Evolutionary conservation across 2,888 invertebrate species (phyloP).

Genomic region (Scaptomyza flava): DNA sequence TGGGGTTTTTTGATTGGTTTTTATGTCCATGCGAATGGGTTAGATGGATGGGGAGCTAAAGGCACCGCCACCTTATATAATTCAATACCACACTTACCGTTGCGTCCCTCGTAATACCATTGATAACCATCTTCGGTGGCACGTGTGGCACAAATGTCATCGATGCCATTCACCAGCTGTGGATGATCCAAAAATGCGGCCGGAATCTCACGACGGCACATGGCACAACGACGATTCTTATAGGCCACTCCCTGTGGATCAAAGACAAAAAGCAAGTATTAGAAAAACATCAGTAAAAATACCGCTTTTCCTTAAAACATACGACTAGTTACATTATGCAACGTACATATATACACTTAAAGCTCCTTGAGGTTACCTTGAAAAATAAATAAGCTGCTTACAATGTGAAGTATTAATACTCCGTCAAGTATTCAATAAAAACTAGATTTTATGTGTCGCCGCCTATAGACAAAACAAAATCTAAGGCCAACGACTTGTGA

Average conservation of each 20-base stretch:
- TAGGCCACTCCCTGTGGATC: conserved; percentile 90
- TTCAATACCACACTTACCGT: conserved; percentile 87
- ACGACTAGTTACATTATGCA: too few relatives aligned
- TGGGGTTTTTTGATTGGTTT: conserved; percentile 41
- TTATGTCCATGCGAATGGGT: conserved; percentile 35
- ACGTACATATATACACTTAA: neutral
- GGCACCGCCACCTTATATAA: conserved; percentile 44
- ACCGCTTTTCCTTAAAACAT: too few relatives aligned
- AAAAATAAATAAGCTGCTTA: neutral
- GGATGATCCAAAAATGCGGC: conserved; percentile 94
- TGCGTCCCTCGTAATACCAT: conserved; percentile 98
- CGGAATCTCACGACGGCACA: conserved; percentile 97
- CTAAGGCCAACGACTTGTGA: conserved; percentile 27
- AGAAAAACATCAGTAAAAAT: neutral
- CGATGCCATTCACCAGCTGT: conserved; percentile 87
- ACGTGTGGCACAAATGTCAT: conserved; percentile 84
- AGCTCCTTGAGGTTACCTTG: neutral
- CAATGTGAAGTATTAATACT: neutral
- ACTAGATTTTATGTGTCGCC: neutral
- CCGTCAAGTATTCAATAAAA: conserved; percentile 6
- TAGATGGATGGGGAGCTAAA: conserved; percentile 27
- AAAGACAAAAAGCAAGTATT: neutral
- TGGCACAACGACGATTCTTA: conserved; percentile 94
- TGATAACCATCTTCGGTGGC: conserved; percentile 90
- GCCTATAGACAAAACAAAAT: neutral